Conservation (phyloP, 1,140 invertebrate species). For the Drosophila azteca region DNA sequence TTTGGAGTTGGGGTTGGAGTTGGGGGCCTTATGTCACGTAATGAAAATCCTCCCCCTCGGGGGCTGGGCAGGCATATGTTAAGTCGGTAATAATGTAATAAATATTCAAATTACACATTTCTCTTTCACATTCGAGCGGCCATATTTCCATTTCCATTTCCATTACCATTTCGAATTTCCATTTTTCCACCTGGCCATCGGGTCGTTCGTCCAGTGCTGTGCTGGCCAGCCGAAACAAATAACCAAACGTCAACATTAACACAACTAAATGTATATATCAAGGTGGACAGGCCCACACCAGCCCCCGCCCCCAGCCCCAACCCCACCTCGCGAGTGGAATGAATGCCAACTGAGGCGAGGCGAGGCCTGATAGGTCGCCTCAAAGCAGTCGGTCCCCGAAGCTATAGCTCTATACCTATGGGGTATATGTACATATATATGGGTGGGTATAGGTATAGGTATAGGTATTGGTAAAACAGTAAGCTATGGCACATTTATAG, state of each 20-base stretch:
- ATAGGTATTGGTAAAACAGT: conserved; percentile 57
- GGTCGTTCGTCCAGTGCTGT: background rate
- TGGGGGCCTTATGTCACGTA: conserved; percentile 26
- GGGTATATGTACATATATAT: conserved; percentile 14
- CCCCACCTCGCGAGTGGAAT: conserved; percentile 12
- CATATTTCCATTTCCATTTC: conserved; percentile 54
- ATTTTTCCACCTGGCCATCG: conserved; percentile 60
- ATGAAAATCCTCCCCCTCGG: conserved; percentile 42
- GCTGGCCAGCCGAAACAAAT: conserved; percentile 41
- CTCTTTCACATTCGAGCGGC: conserved; percentile 39
- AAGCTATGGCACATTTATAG: conserved; percentile 78
- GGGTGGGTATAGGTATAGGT: no score
- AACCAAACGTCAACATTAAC: conserved; percentile 73
- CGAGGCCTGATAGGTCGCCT: background rate
- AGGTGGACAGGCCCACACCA: background rate
- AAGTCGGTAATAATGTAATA: conserved; percentile 69
- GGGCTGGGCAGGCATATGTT: conserved; percentile 11
- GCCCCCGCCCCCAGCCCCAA: no score
- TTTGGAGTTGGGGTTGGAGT: background rate
- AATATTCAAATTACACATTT: conserved; percentile 78
- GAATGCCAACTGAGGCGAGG: conserved; percentile 50
- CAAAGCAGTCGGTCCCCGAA: no score
- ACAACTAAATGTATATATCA: conserved; percentile 76
- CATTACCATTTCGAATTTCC: conserved; percentile 57
- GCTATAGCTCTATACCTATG: no score